These are phyloP conservation scores for Noctua janthe DNA, from an alignment of 2,888 invertebrate genomes.

Conservation along the genomic window DNA sequence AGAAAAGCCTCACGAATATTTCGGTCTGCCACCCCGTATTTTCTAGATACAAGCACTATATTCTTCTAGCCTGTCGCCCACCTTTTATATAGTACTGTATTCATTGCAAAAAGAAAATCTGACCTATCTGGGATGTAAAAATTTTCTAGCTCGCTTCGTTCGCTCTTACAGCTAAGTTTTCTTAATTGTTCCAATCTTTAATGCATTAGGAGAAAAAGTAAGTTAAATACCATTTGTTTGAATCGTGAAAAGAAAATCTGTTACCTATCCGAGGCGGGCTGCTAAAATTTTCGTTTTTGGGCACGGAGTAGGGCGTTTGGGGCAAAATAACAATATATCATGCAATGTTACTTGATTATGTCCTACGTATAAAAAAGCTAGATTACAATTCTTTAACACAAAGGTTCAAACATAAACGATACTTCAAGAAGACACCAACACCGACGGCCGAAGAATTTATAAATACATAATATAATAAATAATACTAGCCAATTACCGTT, in stretches of 20 bases:
- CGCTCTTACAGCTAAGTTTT: no score
- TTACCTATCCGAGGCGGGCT: no score
- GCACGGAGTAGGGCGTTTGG: neutral
- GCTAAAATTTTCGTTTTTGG: neutral
- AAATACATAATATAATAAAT: neutral
- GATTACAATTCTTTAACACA: neutral
- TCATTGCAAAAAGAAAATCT: no score
- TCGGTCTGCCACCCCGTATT: neutral
- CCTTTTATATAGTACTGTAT: no score
- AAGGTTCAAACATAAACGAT: neutral
- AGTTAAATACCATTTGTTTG: no score
- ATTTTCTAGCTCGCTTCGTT: no score
- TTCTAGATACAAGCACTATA: no score
- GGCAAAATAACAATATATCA: conserved; percentile 1
- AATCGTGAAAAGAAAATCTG: no score
- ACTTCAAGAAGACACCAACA: neutral
- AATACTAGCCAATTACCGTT: neutral
- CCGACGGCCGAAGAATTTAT: neutral
- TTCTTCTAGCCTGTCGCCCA: no score
- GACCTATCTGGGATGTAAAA: no score
- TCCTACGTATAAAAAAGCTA: neutral
- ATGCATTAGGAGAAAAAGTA: no score
- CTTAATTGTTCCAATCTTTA: no score
- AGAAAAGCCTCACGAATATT: neutral
- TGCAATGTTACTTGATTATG: conserved; percentile 10